Base-by-base conservation (phyloP, 2,888 invertebrate genomes). In the Mayetiola destructor region DNA sequence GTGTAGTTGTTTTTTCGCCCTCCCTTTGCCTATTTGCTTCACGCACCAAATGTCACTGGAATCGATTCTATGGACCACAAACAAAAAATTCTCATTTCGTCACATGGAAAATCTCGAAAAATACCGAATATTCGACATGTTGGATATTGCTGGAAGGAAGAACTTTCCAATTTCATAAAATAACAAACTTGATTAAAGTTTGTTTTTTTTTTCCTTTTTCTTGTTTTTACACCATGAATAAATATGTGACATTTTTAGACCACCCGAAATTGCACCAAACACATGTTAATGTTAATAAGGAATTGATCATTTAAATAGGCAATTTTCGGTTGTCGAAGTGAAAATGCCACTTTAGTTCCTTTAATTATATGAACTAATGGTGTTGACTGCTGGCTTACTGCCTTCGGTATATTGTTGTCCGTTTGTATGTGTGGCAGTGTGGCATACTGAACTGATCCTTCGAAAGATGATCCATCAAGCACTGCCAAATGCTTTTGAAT, bases 21-120 rank as follows among this genome's bases (percentile, higher is more conserved):
- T n/a, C n/a, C n/a, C n/a, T n/a, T n/a, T n/a, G n/a, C n/a, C n/a
- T n/a, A n/a, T 48, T 5, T 27, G 23, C 48, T 48, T 27, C 48
- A 48, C 48, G 48, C 48, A 48, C 48, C 48, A 48, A 48, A 48
- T 48, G 48, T 23, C 48, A 48, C 23, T 23, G 48, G 48, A 48
- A 48, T 6, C 27, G 48, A 48, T 27, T n/a, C n/a, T n/a, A n/a
- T n/a, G n/a, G 27, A 42, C 42, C 42, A 23, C 12, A 27, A 27
- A 48, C 48, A 14, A 27, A 12, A 48, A 48, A n/a, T n/a, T n/a
- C 27, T 14, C 12, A 42, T 23, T 48, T 48, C 27, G 48, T 27
- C 48, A 48, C 48, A 48, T 48, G 48, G 48, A 48, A 48, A 23
- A 48, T 48, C 27, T 48, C 48, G 23, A 8, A n/a, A n/a, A n/a